Percentiles rank a stretch among this genome's conserved stretches.
Evolutionary conservation across 1,140 invertebrate genomes (phyloP).

Genomic region (Neotoxoptera formosana): DNA sequence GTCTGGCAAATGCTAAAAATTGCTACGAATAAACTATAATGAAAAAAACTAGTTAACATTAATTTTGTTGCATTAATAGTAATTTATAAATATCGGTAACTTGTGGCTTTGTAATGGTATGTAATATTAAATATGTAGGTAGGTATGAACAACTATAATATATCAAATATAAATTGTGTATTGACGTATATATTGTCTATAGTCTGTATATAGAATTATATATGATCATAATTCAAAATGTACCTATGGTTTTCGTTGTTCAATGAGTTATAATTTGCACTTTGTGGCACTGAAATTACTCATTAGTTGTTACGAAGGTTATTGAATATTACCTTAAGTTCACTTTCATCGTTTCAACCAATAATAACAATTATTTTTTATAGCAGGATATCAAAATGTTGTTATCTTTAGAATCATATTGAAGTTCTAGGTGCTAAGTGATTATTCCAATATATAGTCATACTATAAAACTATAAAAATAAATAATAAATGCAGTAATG

Average conservation of each 20-base stretch:
- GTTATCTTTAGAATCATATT: background rate
- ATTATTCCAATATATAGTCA: too few species aligned
- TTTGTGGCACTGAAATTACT: background rate
- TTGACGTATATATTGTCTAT: background rate
- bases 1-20: background rate
- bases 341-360: background rate
- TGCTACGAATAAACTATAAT: background rate
- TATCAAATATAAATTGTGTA: background rate
- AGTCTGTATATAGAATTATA: background rate
- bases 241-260: background rate
- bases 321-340: background rate
- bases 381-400: background rate
- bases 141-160: background rate
- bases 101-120: background rate
- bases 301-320: background rate
- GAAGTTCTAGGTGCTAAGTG: too few species aligned
- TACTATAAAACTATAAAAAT: too few species aligned
- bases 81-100: background rate
- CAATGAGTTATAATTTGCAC: background rate
- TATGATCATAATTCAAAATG: background rate
- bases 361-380: background rate
- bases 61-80: background rate
- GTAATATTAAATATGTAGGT: too few species aligned
- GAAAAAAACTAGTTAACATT: background rate
- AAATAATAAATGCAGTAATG: background rate